Percentiles rank a stretch among this genome's conserved stretches.
Conservation (phyloP, 2,797 vertebrate species). For the Hirundo rustica region DNA sequence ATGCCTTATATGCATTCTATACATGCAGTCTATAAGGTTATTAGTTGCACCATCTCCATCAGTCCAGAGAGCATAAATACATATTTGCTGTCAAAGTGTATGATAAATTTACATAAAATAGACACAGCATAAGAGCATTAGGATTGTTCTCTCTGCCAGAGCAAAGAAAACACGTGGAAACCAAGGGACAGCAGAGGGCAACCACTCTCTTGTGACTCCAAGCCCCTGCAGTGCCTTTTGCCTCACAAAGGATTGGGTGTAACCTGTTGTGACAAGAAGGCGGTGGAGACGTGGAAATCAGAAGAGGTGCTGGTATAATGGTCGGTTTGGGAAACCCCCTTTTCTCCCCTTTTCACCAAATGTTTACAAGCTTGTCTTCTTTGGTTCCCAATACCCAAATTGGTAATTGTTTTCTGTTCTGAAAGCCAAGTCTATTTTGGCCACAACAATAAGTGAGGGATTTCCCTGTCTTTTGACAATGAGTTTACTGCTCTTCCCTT, state of each 20-base stretch:
- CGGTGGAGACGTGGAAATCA: not conserved
- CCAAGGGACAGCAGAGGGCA: not conserved
- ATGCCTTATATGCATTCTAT: not conserved
- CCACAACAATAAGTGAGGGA: not conserved
- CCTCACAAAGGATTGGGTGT: rapidly evolving
- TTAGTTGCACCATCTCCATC: not conserved
- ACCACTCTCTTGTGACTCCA: too few relatives aligned
- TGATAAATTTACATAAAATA: not conserved
- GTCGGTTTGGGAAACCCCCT: not conserved
- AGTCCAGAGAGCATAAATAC: not conserved
- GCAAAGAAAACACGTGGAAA: not conserved
- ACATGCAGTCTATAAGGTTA: not conserved
- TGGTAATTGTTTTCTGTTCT: not conserved
- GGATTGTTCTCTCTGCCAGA: not conserved
- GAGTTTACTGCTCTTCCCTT: not conserved
- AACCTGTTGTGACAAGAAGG: not conserved
- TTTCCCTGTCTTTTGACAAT: not conserved
- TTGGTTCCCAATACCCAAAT: not conserved
- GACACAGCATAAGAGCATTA: not conserved
- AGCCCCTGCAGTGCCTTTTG: rapidly evolving
- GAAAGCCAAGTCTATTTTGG: not conserved
- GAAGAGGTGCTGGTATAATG: not conserved
- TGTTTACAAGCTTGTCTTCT: not conserved
- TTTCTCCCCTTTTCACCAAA: not conserved
- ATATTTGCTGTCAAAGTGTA: not conserved